Evolutionary conservation across 2,888 invertebrate genomes (phyloP), one percentile per base, ranked within the genome.

Genomic region (Tetragonisca angustula): DNA sequence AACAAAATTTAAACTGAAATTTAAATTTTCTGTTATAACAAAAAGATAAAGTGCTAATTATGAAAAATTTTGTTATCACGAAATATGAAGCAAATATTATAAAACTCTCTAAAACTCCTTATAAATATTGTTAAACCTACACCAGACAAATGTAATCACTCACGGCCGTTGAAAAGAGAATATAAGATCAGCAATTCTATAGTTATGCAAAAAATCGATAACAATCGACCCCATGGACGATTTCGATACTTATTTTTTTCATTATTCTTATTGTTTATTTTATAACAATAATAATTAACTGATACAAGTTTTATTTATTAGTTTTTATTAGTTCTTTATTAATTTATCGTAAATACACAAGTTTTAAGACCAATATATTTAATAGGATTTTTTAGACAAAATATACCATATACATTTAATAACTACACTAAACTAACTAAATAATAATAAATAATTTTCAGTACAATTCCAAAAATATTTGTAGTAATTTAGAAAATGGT

Each of bases 81-180:
- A 65, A 49, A 19, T 4, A 69, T 24, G 24, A 59, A 24, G 2
- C n/a, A 54, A 21, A 79, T 77, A 75, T 19, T 17, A 1, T 0
- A n/a, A 52, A n/a, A 73, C 56, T 64, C 1, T 71, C 27, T 50
- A 72, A 36, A 81, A 78, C 76, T 77, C 54, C 54, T 54, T 59
- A 65, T 24, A 88, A 84, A 84, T 88, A 80, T 64, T 75, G 54
- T 76, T n/a, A 75, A 59, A 80, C 73, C 36, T 81, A 86, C 76
- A 61, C 5, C 2, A 52, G 50, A 27, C 27, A 13, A 76, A 21
- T 15, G 78, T 61, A 54, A 68, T 13, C 21, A 64, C 65, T 36
- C 61, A 27, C 75, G 79, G n/a, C 71, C 71, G 32, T 59, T n/a
- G 80, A 88, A 68, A 88, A 80, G 62, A 82, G 69, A 67, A 9